phyloP scores from a whole-genome alignment of 2,113 vertebrate species.

The Shinisaurus crocodilurus region DNA sequence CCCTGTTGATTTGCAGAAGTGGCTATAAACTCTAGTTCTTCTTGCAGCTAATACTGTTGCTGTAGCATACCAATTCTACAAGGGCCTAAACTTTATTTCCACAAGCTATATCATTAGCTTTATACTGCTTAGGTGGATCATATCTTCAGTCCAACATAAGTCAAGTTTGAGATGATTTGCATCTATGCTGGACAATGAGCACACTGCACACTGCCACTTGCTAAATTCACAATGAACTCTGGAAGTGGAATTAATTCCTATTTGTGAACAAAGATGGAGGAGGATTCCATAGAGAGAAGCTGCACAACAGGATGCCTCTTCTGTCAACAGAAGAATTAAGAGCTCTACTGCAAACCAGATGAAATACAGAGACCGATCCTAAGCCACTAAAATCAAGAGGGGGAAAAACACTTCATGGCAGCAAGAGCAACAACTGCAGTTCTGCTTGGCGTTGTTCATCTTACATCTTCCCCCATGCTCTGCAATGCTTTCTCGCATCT shows the following conservation, averaged over 20 bases:
- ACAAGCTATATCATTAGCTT: neutral
- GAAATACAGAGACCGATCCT: neutral
- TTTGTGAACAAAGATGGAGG: accelerated
- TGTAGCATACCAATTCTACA: neutral
- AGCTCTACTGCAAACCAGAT: neutral
- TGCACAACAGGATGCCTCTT: neutral
- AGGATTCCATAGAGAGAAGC: neutral
- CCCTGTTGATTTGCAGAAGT: neutral
- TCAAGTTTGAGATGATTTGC: neutral
- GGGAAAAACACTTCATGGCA: neutral
- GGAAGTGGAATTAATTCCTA: neutral
- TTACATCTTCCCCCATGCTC: neutral
- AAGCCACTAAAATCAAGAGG: neutral
- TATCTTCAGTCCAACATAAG: neutral
- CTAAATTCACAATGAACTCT: neutral
- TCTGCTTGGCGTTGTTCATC: neutral
- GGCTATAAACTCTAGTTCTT: neutral
- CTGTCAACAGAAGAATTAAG: neutral
- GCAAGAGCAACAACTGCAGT: neutral
- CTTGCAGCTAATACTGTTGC: neutral
- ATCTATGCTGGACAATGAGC: neutral
- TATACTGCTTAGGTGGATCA: neutral
- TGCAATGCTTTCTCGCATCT: neutral
- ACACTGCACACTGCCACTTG: neutral
- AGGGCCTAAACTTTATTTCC: neutral